Conservation (phyloP, 2,113 vertebrate genomes). For the Platycercus adscitus region DNA sequence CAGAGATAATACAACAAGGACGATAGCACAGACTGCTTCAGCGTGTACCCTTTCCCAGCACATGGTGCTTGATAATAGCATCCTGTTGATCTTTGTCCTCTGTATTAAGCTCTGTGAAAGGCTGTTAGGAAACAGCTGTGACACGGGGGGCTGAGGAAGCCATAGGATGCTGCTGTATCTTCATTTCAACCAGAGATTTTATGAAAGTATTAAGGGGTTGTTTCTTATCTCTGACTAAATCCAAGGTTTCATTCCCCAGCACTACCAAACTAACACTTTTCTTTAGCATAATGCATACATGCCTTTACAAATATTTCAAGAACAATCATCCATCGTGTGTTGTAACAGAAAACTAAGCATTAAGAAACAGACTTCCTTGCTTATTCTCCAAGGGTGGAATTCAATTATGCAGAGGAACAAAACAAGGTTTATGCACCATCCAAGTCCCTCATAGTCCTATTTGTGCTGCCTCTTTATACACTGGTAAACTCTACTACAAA, state of each 20-base stretch:
- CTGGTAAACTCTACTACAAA: not conserved
- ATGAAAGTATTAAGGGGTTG: not conserved
- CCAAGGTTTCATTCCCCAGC: not conserved
- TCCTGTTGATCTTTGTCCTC: conserved; percentile 29
- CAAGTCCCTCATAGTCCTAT: not conserved
- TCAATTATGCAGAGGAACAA: conserved; percentile 5
- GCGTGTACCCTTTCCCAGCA: not conserved
- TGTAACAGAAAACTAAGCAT: conserved; percentile 18
- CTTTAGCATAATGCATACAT: not conserved
- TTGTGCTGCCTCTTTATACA: conserved; percentile 3
- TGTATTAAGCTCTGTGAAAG: not conserved
- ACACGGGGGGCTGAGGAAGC: not conserved
- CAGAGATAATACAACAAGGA: not conserved
- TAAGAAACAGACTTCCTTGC: not conserved
- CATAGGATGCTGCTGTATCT: not conserved
- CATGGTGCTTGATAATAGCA: not conserved
- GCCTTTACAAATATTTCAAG: conserved; percentile 5
- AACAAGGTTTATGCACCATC: conserved; percentile 10
- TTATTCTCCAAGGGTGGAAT: conserved; percentile 23
- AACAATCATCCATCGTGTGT: not conserved
- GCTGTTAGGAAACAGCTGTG: not conserved
- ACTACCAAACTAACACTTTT: not conserved
- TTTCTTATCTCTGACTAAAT: conserved; percentile 23
- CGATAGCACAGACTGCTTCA: not conserved
- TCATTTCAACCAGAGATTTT: not conserved